Conservation (phyloP, 2,113 vertebrate species). For the Felis chaus region DNA sequence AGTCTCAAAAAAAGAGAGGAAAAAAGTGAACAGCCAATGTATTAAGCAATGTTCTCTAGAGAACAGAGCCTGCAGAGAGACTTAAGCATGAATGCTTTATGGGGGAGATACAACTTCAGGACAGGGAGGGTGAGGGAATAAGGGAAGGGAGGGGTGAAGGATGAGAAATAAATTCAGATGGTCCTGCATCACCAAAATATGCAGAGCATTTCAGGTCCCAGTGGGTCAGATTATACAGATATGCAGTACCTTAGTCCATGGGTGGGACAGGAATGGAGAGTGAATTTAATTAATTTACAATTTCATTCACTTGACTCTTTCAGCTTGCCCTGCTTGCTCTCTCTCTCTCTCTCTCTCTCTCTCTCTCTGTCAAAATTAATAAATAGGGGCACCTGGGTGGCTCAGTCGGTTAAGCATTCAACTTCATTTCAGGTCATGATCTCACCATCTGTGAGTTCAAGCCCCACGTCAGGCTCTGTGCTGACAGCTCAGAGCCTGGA, state of each 20-base stretch:
- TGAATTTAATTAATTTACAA: background rate
- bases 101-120: background rate
- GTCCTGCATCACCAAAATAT: background rate
- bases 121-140: too few relatives aligned
- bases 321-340: background rate
- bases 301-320: too few relatives aligned
- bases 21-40: background rate
- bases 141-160: background rate
- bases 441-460: too few relatives aligned
- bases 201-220: background rate
- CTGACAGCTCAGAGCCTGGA: too few relatives aligned
- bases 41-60: background rate
- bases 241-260: background rate
- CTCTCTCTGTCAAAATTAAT: too few relatives aligned
- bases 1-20: background rate
- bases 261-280: background rate
- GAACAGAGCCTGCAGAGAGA: background rate
- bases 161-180: background rate
- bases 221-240: background rate
- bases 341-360: too few relatives aligned
- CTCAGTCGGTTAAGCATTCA: too few relatives aligned
- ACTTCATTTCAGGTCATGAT: too few relatives aligned
- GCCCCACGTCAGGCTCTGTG: too few relatives aligned
- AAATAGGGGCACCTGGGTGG: too few relatives aligned
- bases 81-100: background rate